Conservation (phyloP, 2,797 vertebrate species). For the Pantherophis alleghaniensis region DNA sequence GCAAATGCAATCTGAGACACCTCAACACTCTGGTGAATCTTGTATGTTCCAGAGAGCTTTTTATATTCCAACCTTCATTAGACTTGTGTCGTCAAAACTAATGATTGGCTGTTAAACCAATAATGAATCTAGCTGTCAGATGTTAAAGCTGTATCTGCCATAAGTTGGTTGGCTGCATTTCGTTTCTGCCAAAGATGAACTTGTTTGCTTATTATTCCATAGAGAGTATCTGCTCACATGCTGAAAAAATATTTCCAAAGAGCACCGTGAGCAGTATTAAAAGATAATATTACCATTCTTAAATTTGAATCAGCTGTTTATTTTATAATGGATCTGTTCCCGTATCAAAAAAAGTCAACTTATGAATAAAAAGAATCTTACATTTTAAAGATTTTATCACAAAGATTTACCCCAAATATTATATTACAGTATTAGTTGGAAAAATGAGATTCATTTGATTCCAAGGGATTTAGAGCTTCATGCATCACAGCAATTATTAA, state of each 20-base stretch:
- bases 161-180: conserved; percentile 80
- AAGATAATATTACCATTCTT: conserved; percentile 65
- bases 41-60: conserved; percentile 91
- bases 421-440: neutral
- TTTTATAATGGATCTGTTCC: conserved; percentile 49
- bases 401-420: conserved; percentile 17
- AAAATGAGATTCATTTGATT: neutral
- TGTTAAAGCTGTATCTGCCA: conserved; percentile 83
- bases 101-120: conserved; percentile 94
- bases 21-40: conserved; percentile 85
- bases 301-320: conserved; percentile 38
- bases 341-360: neutral
- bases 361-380: conserved; percentile 15
- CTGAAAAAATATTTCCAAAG: conserved; percentile 62
- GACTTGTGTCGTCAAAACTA: conserved; percentile 90
- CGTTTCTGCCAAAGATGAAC: conserved; percentile 75
- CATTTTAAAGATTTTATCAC: neutral
- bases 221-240: conserved; percentile 66
- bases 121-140: conserved; percentile 93
- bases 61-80: conserved; percentile 94
- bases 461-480: neutral
- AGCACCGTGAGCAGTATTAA: conserved; percentile 59
- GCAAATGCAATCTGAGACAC: conserved; percentile 71
- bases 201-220: conserved; percentile 70
- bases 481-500: neutral